Conservation (phyloP, 2,888 invertebrate genomes). For the Drosophila mayaguana region DNA sequence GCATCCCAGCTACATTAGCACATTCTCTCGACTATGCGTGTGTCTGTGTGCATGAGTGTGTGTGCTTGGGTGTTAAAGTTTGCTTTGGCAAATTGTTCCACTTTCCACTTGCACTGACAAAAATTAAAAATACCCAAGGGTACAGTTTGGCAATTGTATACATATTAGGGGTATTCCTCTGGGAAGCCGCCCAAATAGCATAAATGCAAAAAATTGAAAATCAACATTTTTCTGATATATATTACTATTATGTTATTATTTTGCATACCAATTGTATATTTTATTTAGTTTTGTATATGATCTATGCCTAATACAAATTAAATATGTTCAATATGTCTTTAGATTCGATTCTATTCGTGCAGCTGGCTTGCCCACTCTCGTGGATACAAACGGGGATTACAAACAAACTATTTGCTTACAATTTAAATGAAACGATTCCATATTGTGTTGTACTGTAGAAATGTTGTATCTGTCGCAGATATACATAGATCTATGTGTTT, state of each 20-base stretch:
- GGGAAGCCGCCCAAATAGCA: not conserved
- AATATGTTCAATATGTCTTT: constrained; percentile 26
- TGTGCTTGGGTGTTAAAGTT: constrained; percentile 14
- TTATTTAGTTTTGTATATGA: constrained; percentile 47
- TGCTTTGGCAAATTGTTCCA: constrained; percentile 7
- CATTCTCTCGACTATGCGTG: constrained; percentile 17
- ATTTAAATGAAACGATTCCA: constrained; percentile 1
- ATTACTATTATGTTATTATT: constrained; percentile 3
- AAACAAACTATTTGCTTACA: not conserved
- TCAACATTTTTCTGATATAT: constrained; percentile 1
- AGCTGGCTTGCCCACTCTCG: not conserved
- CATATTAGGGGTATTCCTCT: constrained; percentile 29
- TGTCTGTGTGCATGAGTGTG: not conserved
- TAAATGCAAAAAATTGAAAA: constrained; percentile 11
- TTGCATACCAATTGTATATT: constrained; percentile 52
- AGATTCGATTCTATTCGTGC: constrained; percentile 14
- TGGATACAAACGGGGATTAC: not conserved
- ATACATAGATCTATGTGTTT: not conserved
- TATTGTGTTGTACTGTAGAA: not conserved
- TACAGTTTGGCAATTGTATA: constrained; percentile 44
- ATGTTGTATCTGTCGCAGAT: not conserved
- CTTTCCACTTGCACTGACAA: constrained; percentile 27
- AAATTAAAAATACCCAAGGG: constrained; percentile 55
- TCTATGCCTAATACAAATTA: constrained; percentile 44
- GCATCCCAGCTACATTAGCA: constrained; percentile 30